Evolutionary conservation across 2,797 vertebrate species (phyloP), one percentile per base, ranked within the genome.

Genomic region (Esox masquinongy): DNA sequence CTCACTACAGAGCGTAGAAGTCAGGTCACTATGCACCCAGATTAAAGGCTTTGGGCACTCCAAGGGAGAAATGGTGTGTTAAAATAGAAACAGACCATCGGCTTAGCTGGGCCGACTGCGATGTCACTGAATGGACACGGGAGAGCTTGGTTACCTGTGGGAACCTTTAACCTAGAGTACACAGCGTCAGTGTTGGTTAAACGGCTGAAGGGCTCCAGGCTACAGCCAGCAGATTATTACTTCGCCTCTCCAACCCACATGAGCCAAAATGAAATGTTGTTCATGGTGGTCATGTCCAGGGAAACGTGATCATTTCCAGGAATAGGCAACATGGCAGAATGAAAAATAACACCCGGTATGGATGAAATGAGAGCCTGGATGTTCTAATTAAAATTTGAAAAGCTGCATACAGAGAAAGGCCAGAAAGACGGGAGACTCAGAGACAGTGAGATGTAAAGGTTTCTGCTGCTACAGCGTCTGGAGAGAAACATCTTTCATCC

Each of bases 41-140:
- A 77, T 82, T 77, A 83, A 75, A n/a, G 29, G 74, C 61, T 75
- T 72, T 61, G 68, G 71, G 22, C 70, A 43, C 53, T 75, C 61
- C 70, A 74, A 69, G 50, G 74, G 47, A 73, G 66, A 24, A 74
- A 24, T 24, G 51, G 26, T 43, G 36, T 79, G 77, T 74, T 49
- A 74, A 72, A 80, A 75, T 68, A 74, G 59, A 50, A 77, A 82
- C 74, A 72, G 70, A 67, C 4, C 56, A 51, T 24, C 50, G 73
- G 78, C 68, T 70, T 80, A 75, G 61, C 71, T 15, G 24, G 39
- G 26, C 61, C 72, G 11, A 71, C 14, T 17, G 31, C 71, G 53
- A 77, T 71, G 70, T 71, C 68, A 74, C 43, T 73, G 17, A 29
- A 67, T 67, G 68, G 14, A 34, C 22, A 61, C 56, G 11, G 47